Evolutionary conservation across 2,113 vertebrate species (phyloP), one percentile per base, ranked within the genome.

Genomic region (Poecile atricapillus): DNA sequence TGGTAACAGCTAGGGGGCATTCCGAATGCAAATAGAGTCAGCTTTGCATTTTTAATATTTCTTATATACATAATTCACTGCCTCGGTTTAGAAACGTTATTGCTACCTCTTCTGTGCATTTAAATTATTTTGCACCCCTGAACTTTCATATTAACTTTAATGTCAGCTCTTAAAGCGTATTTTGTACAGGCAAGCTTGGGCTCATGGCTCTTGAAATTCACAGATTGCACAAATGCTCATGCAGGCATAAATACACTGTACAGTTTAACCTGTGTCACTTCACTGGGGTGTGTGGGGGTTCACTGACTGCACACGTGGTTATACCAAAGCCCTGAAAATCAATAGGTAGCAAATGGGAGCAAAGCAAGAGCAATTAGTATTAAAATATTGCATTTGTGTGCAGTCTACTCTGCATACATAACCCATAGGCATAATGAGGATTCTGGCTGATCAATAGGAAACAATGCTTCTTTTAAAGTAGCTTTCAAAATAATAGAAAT

Each of bases 21-120:
- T 98, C 94, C 60, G 30, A 97, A 98, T 98, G 97, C 98, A 98
- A 98, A 98, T 98, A 91, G 97, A 97, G 95, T 96, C 96, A 97
- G 97, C 95, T 98, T 98, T 98, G 97, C 98, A 98, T 98, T 98
- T 98, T 98, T 98, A 98, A 98, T 98, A 98, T 98, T 98, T 96
- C 89, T 96, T 96, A 95, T 96, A 97, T 97, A 97, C 97, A 98
- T 98, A 98, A 98, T 97, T 98, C 98, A 98, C 97, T 97, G 97
- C 96, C 52, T 90, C 16, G 2, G 95, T 97, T 98, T 97, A 97
- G 97, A 96, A 97, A 97, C 47, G 24, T 98, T 98, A 98, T 98
- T 98, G 96, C 97, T 97, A 69, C 95, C 89, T 97, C 96, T 97
- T 98, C 97, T 94, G 85, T 97, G 95, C 97, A 97, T 98, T 97